Evolutionary conservation across 1,140 invertebrate genomes (phyloP).

Genomic region (Thaumetopoea pityocampa): DNA sequence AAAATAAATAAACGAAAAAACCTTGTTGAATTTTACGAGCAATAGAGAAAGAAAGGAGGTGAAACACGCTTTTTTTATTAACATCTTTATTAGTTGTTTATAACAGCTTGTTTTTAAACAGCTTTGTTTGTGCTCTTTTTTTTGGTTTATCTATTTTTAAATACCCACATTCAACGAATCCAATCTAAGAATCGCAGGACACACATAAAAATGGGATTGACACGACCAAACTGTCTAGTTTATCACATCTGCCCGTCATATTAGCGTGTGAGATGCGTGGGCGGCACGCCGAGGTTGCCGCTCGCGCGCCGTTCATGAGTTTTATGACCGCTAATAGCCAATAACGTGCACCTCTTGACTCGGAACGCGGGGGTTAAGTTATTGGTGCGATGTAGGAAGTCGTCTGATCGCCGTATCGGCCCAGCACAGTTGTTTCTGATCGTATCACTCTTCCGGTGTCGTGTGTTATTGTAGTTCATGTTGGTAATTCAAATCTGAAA

Average conservation of each 20-base stretch:
- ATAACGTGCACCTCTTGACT: slow-evolving; percentile 32
- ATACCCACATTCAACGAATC: too few relatives aligned
- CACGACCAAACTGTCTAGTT: slow-evolving; percentile 2
- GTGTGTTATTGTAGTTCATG: not conserved
- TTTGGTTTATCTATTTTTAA: too few relatives aligned
- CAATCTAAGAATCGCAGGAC: too few relatives aligned
- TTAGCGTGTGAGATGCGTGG: slow-evolving; percentile 13
- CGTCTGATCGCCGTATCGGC: not conserved
- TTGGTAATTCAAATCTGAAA: not conserved
- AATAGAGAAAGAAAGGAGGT: too few relatives aligned
- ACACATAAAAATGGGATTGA: too few relatives aligned
- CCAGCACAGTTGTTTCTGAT: not conserved
- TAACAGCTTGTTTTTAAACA: too few relatives aligned
- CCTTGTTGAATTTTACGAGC: too few relatives aligned
- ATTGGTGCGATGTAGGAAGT: slow-evolving; percentile 15
- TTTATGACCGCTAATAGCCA: slow-evolving; percentile 37
- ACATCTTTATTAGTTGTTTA: too few relatives aligned
- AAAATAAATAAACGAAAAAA: too few relatives aligned
- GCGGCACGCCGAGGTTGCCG: slow-evolving; percentile 10
- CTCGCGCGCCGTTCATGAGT: slow-evolving; percentile 26
- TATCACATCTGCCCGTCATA: slow-evolving; percentile 6
- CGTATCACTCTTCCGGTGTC: not conserved
- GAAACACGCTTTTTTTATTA: too few relatives aligned
- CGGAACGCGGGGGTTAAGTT: slow-evolving; percentile 25
- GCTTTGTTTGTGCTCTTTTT: too few relatives aligned